Evolutionary conservation across 2,113 vertebrate species (phyloP), one percentile per base, ranked within the genome.

Genomic region (Microcebus jonahi): DNA sequence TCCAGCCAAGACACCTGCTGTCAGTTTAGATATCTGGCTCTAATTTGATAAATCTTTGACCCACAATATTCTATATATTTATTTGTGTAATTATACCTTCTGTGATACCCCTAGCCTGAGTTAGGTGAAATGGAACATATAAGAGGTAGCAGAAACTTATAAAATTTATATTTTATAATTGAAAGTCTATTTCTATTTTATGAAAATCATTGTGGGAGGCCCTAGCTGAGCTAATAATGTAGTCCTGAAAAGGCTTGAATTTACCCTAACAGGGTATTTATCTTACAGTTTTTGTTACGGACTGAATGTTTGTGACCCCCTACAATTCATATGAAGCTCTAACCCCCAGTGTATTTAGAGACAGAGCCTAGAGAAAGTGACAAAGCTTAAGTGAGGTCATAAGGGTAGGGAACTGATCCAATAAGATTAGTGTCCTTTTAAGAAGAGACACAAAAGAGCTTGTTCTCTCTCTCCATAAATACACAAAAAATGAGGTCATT

Each of bases 1-100:
- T 70, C 57, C n/a, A 93, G 75, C 29, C 61, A 79, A 86, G n/a
- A 31, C 79, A 83, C 31, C 25, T 87, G 21, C 39, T 91, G 13
- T 88, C 61, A 73, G 14, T 91, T 90, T 75, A 92, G 83, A 29
- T 73, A 79, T 59, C 36, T 68, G n/a, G 57, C 73, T 68, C 57
- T 61, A 90, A 90, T 82, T 89, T 89, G 95, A 70, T 88, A 71
- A 96, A 21, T 73, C 55, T 29, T 23, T 89, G 48, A 53, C 39
- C 34, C 4, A 53, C 59, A 71, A 63, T 89, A 93, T 71, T 76
- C 55, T 89, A 29, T n/a, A 11, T 13, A 83, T 86, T 73, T 18
- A 48, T 71, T 82, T 85, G 42, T 21, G 39, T 77, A 71, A 91
- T 86, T 86, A 83, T 67, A 36, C 77, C 34, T 86, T 94, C 70